Evolutionary conservation across 2,797 vertebrate species (phyloP).

Genomic region (Prunella strophiata): DNA sequence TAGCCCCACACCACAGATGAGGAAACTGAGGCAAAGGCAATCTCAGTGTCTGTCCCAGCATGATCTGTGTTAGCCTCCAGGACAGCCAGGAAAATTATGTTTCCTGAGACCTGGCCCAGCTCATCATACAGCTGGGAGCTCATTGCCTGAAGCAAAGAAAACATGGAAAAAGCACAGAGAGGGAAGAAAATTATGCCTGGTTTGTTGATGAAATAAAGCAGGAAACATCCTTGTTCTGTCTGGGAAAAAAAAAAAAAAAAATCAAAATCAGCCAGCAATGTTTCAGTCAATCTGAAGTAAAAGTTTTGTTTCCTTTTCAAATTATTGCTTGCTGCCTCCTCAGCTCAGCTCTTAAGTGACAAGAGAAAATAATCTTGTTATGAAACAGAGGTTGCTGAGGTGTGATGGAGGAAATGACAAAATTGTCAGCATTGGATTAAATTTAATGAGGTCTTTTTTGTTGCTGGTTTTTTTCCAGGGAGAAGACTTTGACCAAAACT

Average conservation of each 20-base stretch:
- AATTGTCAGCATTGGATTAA: neutral
- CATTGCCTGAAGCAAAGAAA: neutral
- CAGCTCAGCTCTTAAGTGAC: slow-evolving; percentile 23
- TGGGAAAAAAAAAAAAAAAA: neutral
- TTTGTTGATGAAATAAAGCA: neutral
- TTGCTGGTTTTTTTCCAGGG: neutral
- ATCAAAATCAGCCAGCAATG: neutral
- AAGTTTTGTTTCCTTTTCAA: slow-evolving; percentile 43
- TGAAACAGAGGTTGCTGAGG: neutral
- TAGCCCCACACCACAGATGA: neutral
- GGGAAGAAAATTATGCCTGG: neutral
- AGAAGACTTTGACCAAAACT: neutral
- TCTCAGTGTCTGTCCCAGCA: neutral
- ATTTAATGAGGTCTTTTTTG: neutral
- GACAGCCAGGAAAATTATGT: neutral
- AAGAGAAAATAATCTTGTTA: neutral
- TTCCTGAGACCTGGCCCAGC: neutral
- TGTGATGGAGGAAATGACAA: slow-evolving; percentile 43
- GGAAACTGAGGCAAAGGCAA: slow-evolving; percentile 54
- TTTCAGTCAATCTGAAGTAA: neutral
- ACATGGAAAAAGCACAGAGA: neutral
- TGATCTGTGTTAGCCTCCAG: neutral
- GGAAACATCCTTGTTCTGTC: neutral
- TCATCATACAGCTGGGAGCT: neutral
- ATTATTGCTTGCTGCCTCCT: slow-evolving; percentile 23